Base-by-base conservation (phyloP, 1,140 invertebrate species). In the Dendroctonus ponderosae region DNA sequence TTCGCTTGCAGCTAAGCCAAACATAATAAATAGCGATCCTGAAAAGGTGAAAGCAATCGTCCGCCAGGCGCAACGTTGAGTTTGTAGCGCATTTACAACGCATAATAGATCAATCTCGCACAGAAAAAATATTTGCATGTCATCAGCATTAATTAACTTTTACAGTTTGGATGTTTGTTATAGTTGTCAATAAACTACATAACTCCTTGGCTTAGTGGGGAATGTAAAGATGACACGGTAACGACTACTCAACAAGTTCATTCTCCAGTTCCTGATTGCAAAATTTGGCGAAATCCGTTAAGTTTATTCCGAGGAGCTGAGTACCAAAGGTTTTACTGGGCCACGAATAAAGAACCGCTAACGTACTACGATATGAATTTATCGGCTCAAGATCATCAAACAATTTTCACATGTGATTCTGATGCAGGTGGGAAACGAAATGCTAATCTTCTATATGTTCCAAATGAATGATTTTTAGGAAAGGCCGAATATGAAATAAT, bases 351-450 rank as follows among this genome's bases (percentile, higher is more conserved):
- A 79, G 96, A 98, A 72, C 96, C 97, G 0, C 82, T 99, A 37
- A 99, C 97, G 0, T 99, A 97, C 80, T 98, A 99, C 79, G 97
- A 99, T 76, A 98, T 99, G 96, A 99, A 99, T 80, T 81, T 99
- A 7, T 97, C 96, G 0, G 96, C 97, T 11, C 96, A 99, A 82
- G 97, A 99, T 82, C 96, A 99, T 81, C 97, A 99, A 79, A 97
- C 94, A 7, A 98, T 98, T 81, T 99, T 98, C 78, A 96, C 93
- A 0, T 96, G 94, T 79, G 95, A 97, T 79, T 87, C 88, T 62
- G 94, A 97, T 80, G 84, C 84, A 44, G 92, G 92, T 61, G 42
- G 0, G 43, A 11, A 9, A 46, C 8, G 12, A 46, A 9, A 46
- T 46, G 12, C 12, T 46, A 3, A 46, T 46, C 12, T 46, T 9